A percentile compares a stretch with the other conserved stretches of the same genome.
phyloP scores from a whole-genome alignment of 1,140 invertebrate species.

The Pomacea maculata region DNA sequence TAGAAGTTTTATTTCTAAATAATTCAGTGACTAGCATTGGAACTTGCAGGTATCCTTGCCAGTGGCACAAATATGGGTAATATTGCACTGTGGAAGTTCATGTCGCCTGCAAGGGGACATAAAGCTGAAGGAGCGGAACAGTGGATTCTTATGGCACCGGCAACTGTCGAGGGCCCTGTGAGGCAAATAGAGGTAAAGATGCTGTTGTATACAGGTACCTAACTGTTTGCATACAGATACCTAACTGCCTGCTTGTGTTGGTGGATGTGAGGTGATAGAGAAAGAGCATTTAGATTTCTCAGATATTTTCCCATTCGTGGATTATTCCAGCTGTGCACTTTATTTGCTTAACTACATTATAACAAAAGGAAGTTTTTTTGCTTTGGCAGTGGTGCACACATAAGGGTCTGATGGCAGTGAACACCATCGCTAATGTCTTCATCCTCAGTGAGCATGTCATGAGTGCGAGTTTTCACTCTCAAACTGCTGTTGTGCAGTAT shows the following conservation, averaged over 20 bases:
- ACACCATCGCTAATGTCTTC: conserved; percentile 85
- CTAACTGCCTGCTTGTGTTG: too few species aligned
- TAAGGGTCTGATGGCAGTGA: conserved; percentile 77
- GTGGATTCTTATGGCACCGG: conserved; percentile 68
- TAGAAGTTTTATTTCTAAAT: too few species aligned
- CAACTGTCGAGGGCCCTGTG: conserved; percentile 66
- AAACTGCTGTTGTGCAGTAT: conserved; percentile 71
- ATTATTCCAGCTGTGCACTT: too few species aligned
- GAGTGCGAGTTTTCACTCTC: conserved; percentile 76
- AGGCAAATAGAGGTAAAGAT: conserved; percentile 62
- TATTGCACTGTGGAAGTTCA: conserved; percentile 86
- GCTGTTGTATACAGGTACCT: too few species aligned
- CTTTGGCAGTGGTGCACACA: conserved; percentile 61
- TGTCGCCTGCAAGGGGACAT: conserved; percentile 41
- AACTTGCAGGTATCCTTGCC: conserved; percentile 73
- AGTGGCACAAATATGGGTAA: conserved; percentile 91
- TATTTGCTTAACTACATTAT: too few species aligned
- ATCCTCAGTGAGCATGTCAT: conserved; percentile 86
- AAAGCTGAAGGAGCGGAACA: conserved; percentile 62
- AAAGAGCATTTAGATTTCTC: too few species aligned
- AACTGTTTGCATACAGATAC: too few species aligned
- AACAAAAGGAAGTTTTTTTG: neutral
- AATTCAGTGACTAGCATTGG: too few species aligned
- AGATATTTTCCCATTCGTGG: too few species aligned
- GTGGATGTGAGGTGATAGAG: too few species aligned